These are phyloP conservation scores for Osedax fenrisi DNA, from an alignment of 2,888 invertebrate genomes.

Conservation along the genomic window DNA sequence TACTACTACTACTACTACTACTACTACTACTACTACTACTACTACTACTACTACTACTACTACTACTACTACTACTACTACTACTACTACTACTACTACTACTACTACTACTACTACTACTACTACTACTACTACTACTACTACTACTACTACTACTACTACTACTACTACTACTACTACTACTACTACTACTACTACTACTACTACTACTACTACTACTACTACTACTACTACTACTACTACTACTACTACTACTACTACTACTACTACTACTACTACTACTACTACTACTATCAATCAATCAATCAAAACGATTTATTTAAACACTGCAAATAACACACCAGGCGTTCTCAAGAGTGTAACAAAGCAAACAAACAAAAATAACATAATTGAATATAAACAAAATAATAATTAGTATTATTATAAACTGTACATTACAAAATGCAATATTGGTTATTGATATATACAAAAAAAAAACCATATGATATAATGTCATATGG, in stretches of 20 bases:
- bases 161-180: neutral
- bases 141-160: neutral
- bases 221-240: neutral
- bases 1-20: neutral
- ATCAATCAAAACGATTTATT: neutral
- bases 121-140: constrained; percentile 2
- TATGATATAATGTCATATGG: too few relatives aligned
- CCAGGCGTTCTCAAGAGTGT: too few relatives aligned
- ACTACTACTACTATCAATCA: neutral
- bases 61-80: neutral
- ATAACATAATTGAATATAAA: too few relatives aligned
- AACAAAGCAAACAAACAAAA: too few relatives aligned
- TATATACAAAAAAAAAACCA: too few relatives aligned
- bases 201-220: neutral
- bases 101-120: constrained; percentile 4
- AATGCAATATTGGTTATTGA: too few relatives aligned
- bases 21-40: neutral
- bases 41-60: constrained; percentile 5
- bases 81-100: neutral
- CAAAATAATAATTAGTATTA: too few relatives aligned
- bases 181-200: neutral
- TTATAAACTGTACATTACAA: too few relatives aligned
- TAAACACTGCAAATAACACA: too few relatives aligned
- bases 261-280: neutral
- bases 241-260: neutral